A percentile compares a stretch with the other conserved stretches of the same genome.
Conservation (phyloP, 2,113 vertebrate genomes). For the Rhipidura dahli region DNA sequence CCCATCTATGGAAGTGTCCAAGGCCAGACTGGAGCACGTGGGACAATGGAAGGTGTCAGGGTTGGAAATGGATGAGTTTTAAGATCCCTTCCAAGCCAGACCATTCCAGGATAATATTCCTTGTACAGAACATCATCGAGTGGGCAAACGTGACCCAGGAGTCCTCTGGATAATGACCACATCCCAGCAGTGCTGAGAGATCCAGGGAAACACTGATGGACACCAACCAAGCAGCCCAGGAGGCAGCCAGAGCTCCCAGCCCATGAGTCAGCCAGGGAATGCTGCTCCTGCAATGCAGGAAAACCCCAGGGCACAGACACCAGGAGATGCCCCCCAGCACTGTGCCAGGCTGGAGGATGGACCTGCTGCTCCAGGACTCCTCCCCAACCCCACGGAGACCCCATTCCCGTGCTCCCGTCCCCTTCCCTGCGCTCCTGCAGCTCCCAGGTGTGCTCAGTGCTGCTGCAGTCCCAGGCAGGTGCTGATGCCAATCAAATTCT, state of each 20-base stretch:
- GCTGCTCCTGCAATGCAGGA: accelerated
- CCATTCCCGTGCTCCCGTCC: neutral
- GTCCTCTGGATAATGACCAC: accelerated
- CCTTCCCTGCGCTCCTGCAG: neutral
- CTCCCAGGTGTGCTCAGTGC: neutral
- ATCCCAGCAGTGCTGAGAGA: neutral
- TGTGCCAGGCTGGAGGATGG: neutral
- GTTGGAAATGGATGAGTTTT: neutral
- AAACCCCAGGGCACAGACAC: neutral
- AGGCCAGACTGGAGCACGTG: neutral
- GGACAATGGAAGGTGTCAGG: neutral
- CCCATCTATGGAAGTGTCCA: neutral
- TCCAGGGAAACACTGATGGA: neutral
- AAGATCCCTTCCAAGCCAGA: neutral
- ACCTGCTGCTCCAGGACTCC: neutral
- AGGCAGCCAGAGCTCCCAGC: neutral
- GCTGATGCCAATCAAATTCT: neutral
- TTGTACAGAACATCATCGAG: neutral
- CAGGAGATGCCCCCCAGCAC: neutral
- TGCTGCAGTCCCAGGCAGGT: neutral
- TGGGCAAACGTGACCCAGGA: accelerated
- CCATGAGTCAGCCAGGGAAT: accelerated
- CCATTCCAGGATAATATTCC: neutral
- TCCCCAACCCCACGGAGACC: neutral
- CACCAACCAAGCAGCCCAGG: neutral